Base-by-base conservation (phyloP, 1,140 invertebrate species). In the Elysia chlorotica region DNA sequence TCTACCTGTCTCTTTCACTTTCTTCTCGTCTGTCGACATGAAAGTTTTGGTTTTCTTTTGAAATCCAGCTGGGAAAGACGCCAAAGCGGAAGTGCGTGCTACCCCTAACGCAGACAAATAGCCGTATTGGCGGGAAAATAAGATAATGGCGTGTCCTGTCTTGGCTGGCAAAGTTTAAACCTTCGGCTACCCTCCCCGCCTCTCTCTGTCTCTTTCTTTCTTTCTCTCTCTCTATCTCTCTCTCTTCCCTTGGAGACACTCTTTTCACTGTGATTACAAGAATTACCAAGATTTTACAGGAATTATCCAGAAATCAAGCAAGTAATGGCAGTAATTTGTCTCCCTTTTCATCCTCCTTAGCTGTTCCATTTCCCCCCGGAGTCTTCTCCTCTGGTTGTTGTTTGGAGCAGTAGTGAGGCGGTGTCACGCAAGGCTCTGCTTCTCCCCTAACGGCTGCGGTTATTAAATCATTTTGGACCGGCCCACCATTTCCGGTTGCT, bases 271-370 rank as follows among this genome's bases (percentile, higher is more conserved):
- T 70, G 53, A 70, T 70, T 70, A 70, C 56, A 21, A 70, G 59
- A 70, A 70, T 70, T 70, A 70, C 59, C 67, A 33, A 38, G 67
- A 70, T 59, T 70, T 70, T 70, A 37, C 54, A 59, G 67, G 67
- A 70, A 70, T 70, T 70, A 70, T n/a, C 67, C 67, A 70, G 67
- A 70, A 70, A 70, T 70, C 67, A 70, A 59, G 67, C 67, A 59
- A 70, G 67, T 70, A 70, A 70, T 70, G 67, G 54, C 53, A 2
- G 67, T 56, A 70, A 70, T 70, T 70, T 70, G 67, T 70, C 67
- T 70, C 67, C 67, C 67, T 38, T 70, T 70, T 70, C 67, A 48
- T 70, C 67, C 67, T 38, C 36, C 67, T 70, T 70, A 70, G 53
- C 25, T 56, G 37, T 70, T 56, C 53, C 57, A 35, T 70, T 70